A percentile compares a stretch with the other conserved stretches of the same genome.
phyloP scores from a whole-genome alignment of 2,888 invertebrate genomes.

The Epinotia nisella region DNA sequence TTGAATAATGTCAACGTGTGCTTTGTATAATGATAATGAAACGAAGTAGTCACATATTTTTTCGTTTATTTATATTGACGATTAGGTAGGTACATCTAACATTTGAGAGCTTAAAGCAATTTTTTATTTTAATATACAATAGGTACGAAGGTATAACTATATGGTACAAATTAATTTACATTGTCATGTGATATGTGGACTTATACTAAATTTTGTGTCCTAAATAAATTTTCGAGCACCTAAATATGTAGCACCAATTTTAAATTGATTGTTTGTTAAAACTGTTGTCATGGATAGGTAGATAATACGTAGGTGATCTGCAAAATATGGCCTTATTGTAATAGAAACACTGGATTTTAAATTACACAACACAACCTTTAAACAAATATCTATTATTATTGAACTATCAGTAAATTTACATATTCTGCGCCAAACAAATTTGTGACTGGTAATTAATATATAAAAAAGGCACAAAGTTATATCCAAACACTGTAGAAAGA shows the following conservation, averaged over 20 bases:
- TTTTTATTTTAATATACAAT: slow-evolving; percentile 66
- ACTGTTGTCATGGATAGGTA: slow-evolving; percentile 27
- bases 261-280: slow-evolving; percentile 37
- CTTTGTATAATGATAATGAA: slow-evolving; percentile 11
- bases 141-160: slow-evolving; percentile 63
- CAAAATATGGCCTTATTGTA: slow-evolving; percentile 24
- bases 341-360: slow-evolving; percentile 27
- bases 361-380: slow-evolving; percentile 7
- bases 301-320: slow-evolving; percentile 2
- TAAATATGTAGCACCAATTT: slow-evolving; percentile 68
- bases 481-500: neutral
- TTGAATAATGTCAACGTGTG: neutral
- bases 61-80: slow-evolving; percentile 60
- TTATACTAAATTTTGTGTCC: slow-evolving; percentile 50
- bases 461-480: neutral
- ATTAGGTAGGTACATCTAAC: slow-evolving; percentile 52
- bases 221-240: slow-evolving; percentile 63
- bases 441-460: slow-evolving; percentile 26
- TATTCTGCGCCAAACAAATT: slow-evolving; percentile 11
- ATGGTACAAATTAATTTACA: slow-evolving; percentile 81
- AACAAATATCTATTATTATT: neutral
- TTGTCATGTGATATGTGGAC: slow-evolving; percentile 73
- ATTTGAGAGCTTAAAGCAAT: slow-evolving; percentile 61
- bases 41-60: slow-evolving; percentile 1
- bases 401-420: slow-evolving; percentile 4